Percentiles rank a stretch among this genome's conserved stretches.
Evolutionary conservation across 1,140 invertebrate species (phyloP).

Genomic region (Orchestia grillus): DNA sequence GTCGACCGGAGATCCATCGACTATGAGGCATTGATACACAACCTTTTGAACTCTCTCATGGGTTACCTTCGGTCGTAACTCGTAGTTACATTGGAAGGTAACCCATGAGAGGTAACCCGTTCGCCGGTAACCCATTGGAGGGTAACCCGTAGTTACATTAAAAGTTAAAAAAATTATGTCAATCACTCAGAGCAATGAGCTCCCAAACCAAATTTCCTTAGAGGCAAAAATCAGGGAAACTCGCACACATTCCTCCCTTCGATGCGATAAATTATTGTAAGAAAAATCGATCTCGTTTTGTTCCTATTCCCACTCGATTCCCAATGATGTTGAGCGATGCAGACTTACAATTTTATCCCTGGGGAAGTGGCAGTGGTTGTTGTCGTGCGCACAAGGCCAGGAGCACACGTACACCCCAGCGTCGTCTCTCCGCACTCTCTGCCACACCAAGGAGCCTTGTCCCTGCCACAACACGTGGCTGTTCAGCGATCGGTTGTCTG

Average conservation of each 20-base stretch:
- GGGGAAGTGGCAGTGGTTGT: not conserved
- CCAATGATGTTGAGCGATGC: too few relatives aligned
- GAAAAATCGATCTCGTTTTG: too few relatives aligned
- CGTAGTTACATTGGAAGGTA: not conserved
- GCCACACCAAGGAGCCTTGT: constrained; percentile 2
- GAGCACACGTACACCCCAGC: not conserved
- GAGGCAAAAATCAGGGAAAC: not conserved
- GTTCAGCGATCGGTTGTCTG: not conserved
- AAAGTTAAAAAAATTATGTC: too few relatives aligned
- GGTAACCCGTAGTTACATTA: not conserved
- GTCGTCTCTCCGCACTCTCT: not conserved
- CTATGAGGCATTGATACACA: not conserved
- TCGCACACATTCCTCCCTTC: not conserved
- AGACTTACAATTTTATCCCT: not conserved
- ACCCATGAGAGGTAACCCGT: too few relatives aligned
- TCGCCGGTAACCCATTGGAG: too few relatives aligned
- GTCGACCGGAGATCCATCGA: not conserved
- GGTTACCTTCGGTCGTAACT: not conserved
- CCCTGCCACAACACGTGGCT: not conserved
- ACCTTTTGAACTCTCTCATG: not conserved
- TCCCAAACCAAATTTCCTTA: not conserved
- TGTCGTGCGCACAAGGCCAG: not conserved
- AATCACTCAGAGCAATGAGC: not conserved
- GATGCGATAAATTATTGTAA: not conserved
- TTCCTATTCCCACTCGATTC: too few relatives aligned